Evolutionary conservation across 1,140 invertebrate species (phyloP).

Genomic region (Neodiprion fabricii): DNA sequence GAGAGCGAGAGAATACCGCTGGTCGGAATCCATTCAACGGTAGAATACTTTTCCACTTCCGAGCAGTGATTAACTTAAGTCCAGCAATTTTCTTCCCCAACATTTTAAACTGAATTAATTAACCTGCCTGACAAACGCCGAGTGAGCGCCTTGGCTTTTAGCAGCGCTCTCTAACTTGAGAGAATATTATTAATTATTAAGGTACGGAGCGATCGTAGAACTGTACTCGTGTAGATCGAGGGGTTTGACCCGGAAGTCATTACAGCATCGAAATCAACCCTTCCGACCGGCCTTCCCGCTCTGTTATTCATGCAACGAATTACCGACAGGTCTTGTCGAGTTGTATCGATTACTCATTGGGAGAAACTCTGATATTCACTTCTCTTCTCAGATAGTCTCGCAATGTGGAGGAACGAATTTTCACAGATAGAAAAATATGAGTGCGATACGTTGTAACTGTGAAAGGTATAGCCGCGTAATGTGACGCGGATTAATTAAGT

Average conservation of each 20-base stretch:
- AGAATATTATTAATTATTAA: constrained; percentile 1
- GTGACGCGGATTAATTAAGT: background rate
- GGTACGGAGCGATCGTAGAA: background rate
- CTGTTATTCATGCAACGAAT: too few relatives aligned
- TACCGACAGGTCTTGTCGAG: too few relatives aligned
- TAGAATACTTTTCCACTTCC: background rate
- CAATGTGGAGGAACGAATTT: too few relatives aligned
- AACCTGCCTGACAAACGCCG: background rate
- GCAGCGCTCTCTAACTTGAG: background rate
- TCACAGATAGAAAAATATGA: too few relatives aligned
- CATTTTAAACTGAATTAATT: background rate
- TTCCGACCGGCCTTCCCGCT: too few relatives aligned
- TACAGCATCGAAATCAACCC: too few relatives aligned
- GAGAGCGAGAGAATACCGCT: background rate
- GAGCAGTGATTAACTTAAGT: background rate
- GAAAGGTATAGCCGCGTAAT: background rate
- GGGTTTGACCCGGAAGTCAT: background rate
- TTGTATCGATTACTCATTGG: too few relatives aligned
- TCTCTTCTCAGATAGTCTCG: too few relatives aligned
- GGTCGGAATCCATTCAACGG: background rate
- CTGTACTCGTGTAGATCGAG: background rate
- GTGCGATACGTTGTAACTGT: too few relatives aligned
- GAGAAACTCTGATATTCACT: too few relatives aligned
- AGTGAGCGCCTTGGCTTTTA: background rate
- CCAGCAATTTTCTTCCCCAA: background rate